Conservation (phyloP, 2,888 invertebrate species). For the Megastigmus dorsalis region DNA sequence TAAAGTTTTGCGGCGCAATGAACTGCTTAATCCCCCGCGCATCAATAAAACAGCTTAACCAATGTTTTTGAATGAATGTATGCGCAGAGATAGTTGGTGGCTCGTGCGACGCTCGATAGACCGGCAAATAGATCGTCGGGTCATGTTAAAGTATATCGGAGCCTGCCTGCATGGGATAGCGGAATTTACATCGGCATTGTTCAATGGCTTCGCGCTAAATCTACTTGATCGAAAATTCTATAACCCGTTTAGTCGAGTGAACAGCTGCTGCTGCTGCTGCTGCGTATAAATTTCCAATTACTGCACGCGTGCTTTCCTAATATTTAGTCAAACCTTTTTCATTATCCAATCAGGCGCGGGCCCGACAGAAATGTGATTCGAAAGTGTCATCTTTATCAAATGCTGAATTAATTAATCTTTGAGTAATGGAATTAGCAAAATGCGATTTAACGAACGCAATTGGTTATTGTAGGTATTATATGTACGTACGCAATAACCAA, state of each 20-base stretch:
- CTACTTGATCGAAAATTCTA: slow-evolving; percentile 21
- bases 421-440: slow-evolving; percentile 3
- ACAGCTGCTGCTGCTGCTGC: slow-evolving; percentile 17
- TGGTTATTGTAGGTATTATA: too few relatives aligned
- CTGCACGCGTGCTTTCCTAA: slow-evolving; percentile 1
- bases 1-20: slow-evolving; percentile 38
- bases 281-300: slow-evolving; percentile 9
- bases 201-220: slow-evolving; percentile 11
- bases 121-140: slow-evolving; percentile 4
- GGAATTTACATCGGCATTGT: slow-evolving; percentile 19
- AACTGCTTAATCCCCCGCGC: slow-evolving; percentile 19
- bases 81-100: background rate
- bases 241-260: slow-evolving; percentile 2
- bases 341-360: background rate
- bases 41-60: slow-evolving; percentile 32
- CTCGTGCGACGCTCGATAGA: background rate
- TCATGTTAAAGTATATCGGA: background rate
- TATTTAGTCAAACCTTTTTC: slow-evolving; percentile 12
- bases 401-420: slow-evolving; percentile 15
- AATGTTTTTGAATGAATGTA: slow-evolving; percentile 5
- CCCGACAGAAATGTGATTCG: background rate
- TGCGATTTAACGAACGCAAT: too few relatives aligned
- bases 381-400: slow-evolving; percentile 6
- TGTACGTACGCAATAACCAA: too few relatives aligned
- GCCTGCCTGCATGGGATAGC: background rate